These are phyloP conservation scores for Amblyjoppa proteus DNA, from an alignment of 2,888 invertebrate genomes.

Conservation along the genomic window DNA sequence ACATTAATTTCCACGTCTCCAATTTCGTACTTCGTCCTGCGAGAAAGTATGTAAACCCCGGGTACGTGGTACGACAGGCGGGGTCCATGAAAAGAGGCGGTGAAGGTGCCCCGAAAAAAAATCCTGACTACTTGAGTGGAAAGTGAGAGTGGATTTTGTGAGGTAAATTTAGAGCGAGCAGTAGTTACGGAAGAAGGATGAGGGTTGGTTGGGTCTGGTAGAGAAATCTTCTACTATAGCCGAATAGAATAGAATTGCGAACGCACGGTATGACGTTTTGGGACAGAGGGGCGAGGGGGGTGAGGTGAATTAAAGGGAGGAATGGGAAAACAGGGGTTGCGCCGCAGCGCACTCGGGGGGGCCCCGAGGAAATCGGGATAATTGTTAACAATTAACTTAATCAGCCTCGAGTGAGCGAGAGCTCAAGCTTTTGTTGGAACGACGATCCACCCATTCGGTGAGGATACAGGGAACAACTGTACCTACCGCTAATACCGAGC, in stretches of 20 bases:
- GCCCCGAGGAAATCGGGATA: slow-evolving; percentile 84
- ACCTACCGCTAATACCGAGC: slow-evolving; percentile 30
- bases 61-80: not conserved
- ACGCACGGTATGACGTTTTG: slow-evolving; percentile 68
- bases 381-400: slow-evolving; percentile 85
- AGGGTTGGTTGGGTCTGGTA: slow-evolving; percentile 2
- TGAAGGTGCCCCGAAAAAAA: slow-evolving; percentile 69
- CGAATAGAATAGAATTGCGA: slow-evolving; percentile 1
- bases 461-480: slow-evolving; percentile 39
- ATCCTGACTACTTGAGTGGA: slow-evolving; percentile 77
- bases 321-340: slow-evolving; percentile 76
- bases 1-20: not conserved
- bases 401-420: slow-evolving; percentile 81
- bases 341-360: slow-evolving; percentile 75
- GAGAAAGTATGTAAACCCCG: not conserved
- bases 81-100: slow-evolving; percentile 19
- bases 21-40: not conserved
- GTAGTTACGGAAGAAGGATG: slow-evolving; percentile 15
- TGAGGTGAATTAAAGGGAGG: slow-evolving; percentile 67
- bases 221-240: slow-evolving; percentile 8
- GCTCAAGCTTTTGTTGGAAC: slow-evolving; percentile 81
- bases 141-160: slow-evolving; percentile 79
- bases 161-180: not conserved
- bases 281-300: slow-evolving; percentile 65
- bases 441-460: slow-evolving; percentile 42